Evolutionary conservation across 2,797 vertebrate species (phyloP), one percentile per base, ranked within the genome.

Genomic region (Balearica regulorum): DNA sequence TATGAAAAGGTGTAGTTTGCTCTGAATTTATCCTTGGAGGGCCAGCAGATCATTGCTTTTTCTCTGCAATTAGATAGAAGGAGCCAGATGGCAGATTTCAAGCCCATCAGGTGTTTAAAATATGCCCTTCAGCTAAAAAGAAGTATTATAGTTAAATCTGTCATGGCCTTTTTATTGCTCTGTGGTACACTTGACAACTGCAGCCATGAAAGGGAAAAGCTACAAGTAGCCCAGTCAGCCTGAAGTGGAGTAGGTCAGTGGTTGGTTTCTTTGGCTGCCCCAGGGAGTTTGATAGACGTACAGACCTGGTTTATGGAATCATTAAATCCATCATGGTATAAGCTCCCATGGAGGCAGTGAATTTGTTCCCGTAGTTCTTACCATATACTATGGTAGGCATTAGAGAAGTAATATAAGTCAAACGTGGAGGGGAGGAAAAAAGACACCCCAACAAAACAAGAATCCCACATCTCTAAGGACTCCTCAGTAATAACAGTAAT

Each of bases 401-500:
- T 87, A 71, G 84, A 78, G 66, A 83, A 85, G 29, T 87, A 90
- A 82, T 60, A 33, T 75, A 83, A 96, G 68, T 87, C 87, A 95
- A 89, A 95, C 11, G 28, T 69, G 13, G 22, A 55, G 53, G 16
- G 17, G 12, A 58, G 44, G 55, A 75, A 72, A 71, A 51, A 41
- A 28, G 8, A 73, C 13, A 35, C 43, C 37, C 9, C 25, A 66
- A 10, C 5, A 68, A 71, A 85, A 78, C 5, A 58, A 83, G 35
- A 92, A 75, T 64, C 39, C 25, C 26, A 35, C 13, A 95, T 97
- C 96, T 98, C 97, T 97, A 91, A 95, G 91, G 97, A 98, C 96
- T 98, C 91, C 66, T 97, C 88, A 96, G 93, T 98, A 98, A 89
- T 78, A 94, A 83, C 94, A 96, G 87, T 94, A 95, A 92, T 91